These are phyloP conservation scores for Columba janthina DNA, from an alignment of 2,113 vertebrate species.

Conservation along the genomic window DNA sequence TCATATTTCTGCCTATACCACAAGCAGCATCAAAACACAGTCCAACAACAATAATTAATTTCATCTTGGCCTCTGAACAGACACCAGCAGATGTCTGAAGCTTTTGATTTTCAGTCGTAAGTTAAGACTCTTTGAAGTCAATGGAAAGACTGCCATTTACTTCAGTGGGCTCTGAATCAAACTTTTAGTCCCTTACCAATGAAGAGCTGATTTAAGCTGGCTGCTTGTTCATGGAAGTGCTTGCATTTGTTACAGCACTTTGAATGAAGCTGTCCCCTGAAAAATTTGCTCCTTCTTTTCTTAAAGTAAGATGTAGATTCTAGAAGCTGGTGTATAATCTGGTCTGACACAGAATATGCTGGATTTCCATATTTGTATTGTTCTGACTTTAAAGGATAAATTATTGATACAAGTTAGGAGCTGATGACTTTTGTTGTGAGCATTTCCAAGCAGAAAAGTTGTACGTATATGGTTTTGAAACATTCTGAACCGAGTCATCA, in stretches of 20 bases:
- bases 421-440: not conserved
- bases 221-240: not conserved
- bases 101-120: not conserved
- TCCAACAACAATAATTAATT: not conserved
- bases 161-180: not conserved
- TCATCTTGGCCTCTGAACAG: not conserved
- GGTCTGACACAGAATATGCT: not conserved
- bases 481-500: constrained; percentile 28
- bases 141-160: not conserved
- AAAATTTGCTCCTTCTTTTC: not conserved
- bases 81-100: not conserved
- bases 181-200: not conserved
- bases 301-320: not conserved
- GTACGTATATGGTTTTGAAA: constrained; percentile 18
- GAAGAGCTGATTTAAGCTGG: not conserved
- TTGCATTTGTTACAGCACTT: not conserved
- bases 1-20: not conserved
- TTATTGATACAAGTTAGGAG: not conserved
- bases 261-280: not conserved
- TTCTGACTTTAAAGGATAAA: not conserved
- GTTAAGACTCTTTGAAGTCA: not conserved
- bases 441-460: not conserved
- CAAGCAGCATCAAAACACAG: not conserved
- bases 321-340: not conserved
- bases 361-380: not conserved